phyloP scores from a whole-genome alignment of 1,140 invertebrate species.

The Papilio glaucus region DNA sequence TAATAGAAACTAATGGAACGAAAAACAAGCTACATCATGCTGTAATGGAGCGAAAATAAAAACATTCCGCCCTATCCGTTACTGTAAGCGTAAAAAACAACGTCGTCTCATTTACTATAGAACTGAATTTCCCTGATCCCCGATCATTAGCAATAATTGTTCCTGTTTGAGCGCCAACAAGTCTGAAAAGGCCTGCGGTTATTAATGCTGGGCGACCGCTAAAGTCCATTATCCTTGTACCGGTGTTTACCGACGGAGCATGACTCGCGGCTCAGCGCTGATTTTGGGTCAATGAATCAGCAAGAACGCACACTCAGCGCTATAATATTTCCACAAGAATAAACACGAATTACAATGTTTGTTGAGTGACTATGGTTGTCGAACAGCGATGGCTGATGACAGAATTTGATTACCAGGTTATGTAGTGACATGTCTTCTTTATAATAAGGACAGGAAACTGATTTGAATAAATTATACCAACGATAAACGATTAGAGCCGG shows the following conservation, averaged over 20 bases:
- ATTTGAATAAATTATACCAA: no score
- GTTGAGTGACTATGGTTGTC: background rate
- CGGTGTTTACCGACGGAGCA: background rate
- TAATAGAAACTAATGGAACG: background rate
- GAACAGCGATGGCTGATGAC: background rate
- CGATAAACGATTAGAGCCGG: no score
- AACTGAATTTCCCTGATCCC: background rate
- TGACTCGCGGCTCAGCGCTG: constrained; percentile 11
- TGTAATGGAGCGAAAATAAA: background rate
- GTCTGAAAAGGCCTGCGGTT: constrained; percentile 14
- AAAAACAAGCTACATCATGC: background rate
- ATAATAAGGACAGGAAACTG: background rate
- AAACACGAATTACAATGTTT: background rate
- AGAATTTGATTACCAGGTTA: background rate
- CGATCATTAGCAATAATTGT: constrained; percentile 18
- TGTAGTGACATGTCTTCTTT: background rate
- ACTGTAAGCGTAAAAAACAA: background rate
- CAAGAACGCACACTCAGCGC: constrained; percentile 11
- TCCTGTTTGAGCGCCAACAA: constrained; percentile 4
- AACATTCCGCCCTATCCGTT: background rate
- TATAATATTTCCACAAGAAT: constrained; percentile 14
- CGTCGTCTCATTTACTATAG: no score
- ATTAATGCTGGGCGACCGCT: constrained; percentile 20
- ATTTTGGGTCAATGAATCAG: constrained; percentile 30
- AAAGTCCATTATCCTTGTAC: constrained; percentile 1